phyloP scores from a whole-genome alignment of 2,797 vertebrate species.

The Gallinago stenura region DNA sequence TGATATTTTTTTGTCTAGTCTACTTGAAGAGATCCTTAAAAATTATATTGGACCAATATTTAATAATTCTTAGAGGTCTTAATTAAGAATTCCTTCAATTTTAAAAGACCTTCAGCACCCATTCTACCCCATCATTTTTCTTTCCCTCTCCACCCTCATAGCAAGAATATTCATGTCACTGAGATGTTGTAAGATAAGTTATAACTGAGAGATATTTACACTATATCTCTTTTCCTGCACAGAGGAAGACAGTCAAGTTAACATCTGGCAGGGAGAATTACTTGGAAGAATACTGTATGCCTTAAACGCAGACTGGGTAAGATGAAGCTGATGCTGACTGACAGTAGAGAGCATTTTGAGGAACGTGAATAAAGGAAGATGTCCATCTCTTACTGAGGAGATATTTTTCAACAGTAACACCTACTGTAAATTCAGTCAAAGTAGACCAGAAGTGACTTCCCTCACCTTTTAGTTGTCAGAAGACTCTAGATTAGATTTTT shows the following conservation, averaged over 20 bases:
- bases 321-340: not conserved
- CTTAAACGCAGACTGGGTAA: not conserved
- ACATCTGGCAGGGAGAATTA: not conserved
- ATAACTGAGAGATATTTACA: not conserved
- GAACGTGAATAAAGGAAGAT: not conserved
- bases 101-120: not conserved
- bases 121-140: not conserved
- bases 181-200: not conserved
- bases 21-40: not conserved
- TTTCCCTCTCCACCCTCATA: not conserved
- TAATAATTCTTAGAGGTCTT: not conserved
- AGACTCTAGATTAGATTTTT: not conserved
- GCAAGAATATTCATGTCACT: not conserved
- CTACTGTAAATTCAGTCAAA: not conserved
- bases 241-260: not conserved
- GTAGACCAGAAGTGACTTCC: not conserved
- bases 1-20: not conserved
- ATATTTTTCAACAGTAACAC: not conserved
- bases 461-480: not conserved
- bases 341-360: not conserved
- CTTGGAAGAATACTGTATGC: not conserved
- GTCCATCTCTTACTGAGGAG: not conserved
- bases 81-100: not conserved
- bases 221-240: not conserved
- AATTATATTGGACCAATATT: not conserved